These are phyloP conservation scores for Puma concolor DNA, from an alignment of 2,113 vertebrate genomes.

Conservation along the genomic window DNA sequence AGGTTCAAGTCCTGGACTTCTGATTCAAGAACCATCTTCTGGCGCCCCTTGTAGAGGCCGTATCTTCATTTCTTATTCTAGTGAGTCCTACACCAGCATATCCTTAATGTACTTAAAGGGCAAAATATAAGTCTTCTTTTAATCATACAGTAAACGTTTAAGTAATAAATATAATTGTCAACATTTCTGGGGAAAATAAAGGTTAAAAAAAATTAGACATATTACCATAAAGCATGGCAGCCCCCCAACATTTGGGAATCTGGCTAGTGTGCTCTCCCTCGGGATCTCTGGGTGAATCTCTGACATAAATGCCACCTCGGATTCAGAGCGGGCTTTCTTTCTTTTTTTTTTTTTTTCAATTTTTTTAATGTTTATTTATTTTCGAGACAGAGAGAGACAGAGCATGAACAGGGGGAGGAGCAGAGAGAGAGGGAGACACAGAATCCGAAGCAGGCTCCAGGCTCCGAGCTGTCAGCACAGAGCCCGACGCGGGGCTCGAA, in stretches of 20 bases:
- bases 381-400: too few species aligned
- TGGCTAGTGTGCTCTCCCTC: neutral
- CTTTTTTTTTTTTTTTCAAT: too few species aligned
- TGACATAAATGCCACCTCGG: neutral
- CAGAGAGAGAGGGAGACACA: too few species aligned
- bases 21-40: neutral
- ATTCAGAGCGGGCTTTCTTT: neutral
- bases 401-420: too few species aligned
- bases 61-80: neutral
- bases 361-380: too few species aligned
- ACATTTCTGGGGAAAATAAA: neutral
- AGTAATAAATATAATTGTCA: constrained; percentile 26
- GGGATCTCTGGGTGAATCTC: neutral
- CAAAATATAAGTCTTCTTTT: neutral
- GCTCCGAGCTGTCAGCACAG: too few species aligned
- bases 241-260: neutral
- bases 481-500: too few species aligned
- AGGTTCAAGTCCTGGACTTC: neutral
- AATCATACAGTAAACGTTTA: neutral
- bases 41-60: neutral
- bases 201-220: neutral
- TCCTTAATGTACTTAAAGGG: neutral
- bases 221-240: neutral
- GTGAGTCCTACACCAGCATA: neutral
- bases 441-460: too few species aligned